phyloP scores from a whole-genome alignment of 1,140 invertebrate genomes.

The Bombus waltoni region DNA sequence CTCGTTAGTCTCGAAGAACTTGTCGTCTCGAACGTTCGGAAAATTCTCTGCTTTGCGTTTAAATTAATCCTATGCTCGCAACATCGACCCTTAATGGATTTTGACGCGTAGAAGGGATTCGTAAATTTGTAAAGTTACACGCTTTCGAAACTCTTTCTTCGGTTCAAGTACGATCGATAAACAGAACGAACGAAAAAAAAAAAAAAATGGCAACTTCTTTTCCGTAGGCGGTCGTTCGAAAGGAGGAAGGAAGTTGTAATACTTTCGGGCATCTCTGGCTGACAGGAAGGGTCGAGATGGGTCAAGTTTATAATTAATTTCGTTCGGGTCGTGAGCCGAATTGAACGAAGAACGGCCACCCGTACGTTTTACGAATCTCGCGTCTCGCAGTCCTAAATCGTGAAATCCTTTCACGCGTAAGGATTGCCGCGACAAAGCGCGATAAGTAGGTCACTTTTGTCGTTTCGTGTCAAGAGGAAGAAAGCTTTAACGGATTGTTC shows the following conservation, averaged over 20 bases:
- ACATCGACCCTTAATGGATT: background rate
- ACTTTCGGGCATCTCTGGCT: background rate
- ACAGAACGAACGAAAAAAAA: background rate
- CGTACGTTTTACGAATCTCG: too few species aligned
- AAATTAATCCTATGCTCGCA: too few species aligned
- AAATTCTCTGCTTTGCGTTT: background rate
- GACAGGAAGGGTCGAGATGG: constrained; percentile 34
- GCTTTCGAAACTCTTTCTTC: background rate
- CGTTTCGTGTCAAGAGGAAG: constrained; percentile 13
- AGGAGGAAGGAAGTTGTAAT: constrained; percentile 28
- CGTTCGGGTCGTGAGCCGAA: background rate
- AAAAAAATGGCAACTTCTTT: background rate
- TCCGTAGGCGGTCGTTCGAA: background rate
- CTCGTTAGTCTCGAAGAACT: too few species aligned
- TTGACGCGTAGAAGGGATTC: too few species aligned
- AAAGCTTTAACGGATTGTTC: constrained; percentile 8
- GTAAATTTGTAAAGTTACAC: background rate
- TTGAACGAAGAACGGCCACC: background rate
- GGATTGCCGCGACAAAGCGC: background rate
- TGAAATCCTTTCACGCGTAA: background rate
- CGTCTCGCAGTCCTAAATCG: background rate
- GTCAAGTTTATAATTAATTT: constrained; percentile 43
- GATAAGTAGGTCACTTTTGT: constrained; percentile 13
- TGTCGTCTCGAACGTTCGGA: too few species aligned
- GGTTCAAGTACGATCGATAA: too few species aligned